These are phyloP conservation scores for Hiodon alosoides DNA, from an alignment of 2,113 vertebrate genomes.

Conservation along the genomic window DNA sequence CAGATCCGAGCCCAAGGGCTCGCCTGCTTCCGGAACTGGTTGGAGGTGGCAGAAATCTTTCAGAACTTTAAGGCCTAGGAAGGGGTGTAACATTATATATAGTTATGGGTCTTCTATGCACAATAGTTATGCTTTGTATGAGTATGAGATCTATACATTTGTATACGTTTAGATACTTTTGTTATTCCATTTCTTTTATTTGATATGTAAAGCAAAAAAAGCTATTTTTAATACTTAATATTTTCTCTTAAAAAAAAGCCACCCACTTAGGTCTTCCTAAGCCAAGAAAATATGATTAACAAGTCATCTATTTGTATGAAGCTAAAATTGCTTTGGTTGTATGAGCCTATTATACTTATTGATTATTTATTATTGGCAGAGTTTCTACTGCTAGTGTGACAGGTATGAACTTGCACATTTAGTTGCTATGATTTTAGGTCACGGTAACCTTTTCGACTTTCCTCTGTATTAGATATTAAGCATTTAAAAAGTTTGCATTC, in stretches of 20 bases:
- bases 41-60: constrained; percentile 82
- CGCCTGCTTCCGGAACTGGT: constrained; percentile 81
- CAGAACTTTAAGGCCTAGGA: constrained; percentile 80
- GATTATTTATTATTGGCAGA: too few relatives aligned
- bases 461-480: too few relatives aligned
- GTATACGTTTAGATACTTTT: constrained; percentile 6
- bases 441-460: too few relatives aligned
- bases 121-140: constrained; percentile 9
- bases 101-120: constrained; percentile 18
- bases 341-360: neutral
- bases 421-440: too few relatives aligned
- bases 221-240: neutral
- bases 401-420: too few relatives aligned
- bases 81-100: neutral
- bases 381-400: too few relatives aligned
- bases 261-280: too few relatives aligned
- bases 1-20: constrained; percentile 84
- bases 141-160: constrained; percentile 7
- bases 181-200: neutral
- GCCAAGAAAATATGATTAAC: too few relatives aligned
- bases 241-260: too few relatives aligned
- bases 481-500: too few relatives aligned
- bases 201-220: neutral
- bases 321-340: neutral
- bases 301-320: too few relatives aligned